These are phyloP conservation scores for Oophaga sylvatica DNA, from an alignment of 2,797 vertebrate species.

Conservation along the genomic window DNA sequence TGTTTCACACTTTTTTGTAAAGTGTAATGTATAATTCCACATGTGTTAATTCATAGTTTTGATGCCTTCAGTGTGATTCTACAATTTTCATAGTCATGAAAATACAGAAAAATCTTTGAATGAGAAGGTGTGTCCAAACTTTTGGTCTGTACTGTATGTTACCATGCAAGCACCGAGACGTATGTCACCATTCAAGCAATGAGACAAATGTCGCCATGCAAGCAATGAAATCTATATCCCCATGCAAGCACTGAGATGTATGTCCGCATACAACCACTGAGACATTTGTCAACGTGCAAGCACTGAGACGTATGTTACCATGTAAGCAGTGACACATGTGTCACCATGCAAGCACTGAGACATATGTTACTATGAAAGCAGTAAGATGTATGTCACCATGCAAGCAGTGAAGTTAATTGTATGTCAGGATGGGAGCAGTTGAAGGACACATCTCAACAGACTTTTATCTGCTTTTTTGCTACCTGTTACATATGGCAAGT, in stretches of 20 bases:
- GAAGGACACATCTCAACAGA: not conserved
- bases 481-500: not conserved
- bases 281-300: not conserved
- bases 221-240: not conserved
- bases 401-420: not conserved
- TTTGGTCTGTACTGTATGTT: no score
- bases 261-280: not conserved
- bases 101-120: no score
- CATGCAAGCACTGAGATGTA: not conserved
- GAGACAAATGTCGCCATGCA: not conserved
- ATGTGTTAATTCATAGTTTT: no score
- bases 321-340: not conserved
- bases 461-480: not conserved
- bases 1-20: no score
- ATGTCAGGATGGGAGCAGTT: not conserved
- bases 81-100: no score
- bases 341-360: not conserved
- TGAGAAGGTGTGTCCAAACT: no score
- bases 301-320: not conserved
- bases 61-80: no score
- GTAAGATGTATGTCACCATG: not conserved
- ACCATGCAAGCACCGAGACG: not conserved
- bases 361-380: not conserved
- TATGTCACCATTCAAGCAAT: not conserved
- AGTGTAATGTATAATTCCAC: no score